These are phyloP conservation scores for Caretta caretta DNA, from an alignment of 2,113 vertebrate genomes.

Conservation along the genomic window DNA sequence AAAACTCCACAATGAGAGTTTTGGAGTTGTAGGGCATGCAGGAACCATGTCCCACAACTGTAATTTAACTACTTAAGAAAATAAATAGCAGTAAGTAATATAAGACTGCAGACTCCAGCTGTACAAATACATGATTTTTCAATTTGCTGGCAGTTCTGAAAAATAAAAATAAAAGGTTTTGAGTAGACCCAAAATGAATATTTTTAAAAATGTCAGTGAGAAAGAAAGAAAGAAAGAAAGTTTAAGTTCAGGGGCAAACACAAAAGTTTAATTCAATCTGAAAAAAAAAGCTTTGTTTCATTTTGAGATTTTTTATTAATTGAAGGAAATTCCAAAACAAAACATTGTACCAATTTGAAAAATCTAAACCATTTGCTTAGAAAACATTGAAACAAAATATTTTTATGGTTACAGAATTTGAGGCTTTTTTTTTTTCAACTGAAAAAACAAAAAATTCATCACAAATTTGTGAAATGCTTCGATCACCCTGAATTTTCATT, in stretches of 20 bases:
- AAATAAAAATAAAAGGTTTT: no score
- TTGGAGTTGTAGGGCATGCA: background rate
- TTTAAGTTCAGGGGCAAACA: no score
- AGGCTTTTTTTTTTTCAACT: background rate
- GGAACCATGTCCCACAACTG: background rate
- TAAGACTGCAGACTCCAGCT: background rate
- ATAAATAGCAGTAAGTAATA: background rate
- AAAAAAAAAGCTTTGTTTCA: no score
- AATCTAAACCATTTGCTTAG: background rate
- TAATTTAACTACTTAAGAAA: background rate
- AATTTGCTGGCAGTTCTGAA: no score
- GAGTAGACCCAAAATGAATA: no score
- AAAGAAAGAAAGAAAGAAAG: no score
- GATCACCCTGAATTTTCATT: background rate
- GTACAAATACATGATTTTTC: no score
- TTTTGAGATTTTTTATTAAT: background rate
- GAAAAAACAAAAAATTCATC: background rate
- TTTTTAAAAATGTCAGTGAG: no score
- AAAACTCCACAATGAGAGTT: background rate
- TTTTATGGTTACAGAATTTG: background rate
- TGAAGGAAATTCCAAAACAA: background rate
- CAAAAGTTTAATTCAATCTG: no score
- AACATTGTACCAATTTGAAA: background rate
- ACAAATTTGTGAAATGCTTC: background rate
- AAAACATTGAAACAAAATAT: no score